Conservation (phyloP, 1,140 invertebrate genomes). For the Ruditapes philippinarum region DNA sequence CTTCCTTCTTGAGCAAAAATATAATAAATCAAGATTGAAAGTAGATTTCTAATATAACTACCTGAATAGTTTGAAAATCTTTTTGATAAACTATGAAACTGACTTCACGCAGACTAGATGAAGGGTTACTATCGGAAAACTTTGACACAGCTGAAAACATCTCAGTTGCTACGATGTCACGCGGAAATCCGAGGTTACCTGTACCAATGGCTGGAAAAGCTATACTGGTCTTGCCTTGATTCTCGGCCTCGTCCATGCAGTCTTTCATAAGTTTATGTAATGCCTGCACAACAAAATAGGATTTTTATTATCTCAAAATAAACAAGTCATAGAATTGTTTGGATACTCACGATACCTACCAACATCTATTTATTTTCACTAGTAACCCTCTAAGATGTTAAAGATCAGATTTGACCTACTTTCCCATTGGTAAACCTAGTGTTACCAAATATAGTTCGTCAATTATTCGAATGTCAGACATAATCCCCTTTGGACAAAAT, state of each 20-base stretch:
- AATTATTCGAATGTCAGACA: too few species aligned
- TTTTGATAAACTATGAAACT: not conserved
- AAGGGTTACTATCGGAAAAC: not conserved
- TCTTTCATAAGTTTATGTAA: slow-evolving; percentile 54
- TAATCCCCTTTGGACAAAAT: too few species aligned
- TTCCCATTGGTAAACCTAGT: too few species aligned
- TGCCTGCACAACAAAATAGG: slow-evolving; percentile 34
- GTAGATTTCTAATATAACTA: too few species aligned
- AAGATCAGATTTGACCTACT: too few species aligned
- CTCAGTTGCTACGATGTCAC: slow-evolving; percentile 68
- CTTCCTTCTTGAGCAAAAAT: too few species aligned
- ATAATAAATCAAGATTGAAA: too few species aligned
- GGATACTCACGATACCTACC: too few species aligned
- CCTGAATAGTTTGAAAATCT: not conserved
- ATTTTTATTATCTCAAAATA: not conserved
- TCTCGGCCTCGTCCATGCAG: not conserved
- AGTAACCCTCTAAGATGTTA: too few species aligned
- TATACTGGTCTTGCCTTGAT: slow-evolving; percentile 50
- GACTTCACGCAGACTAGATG: not conserved
- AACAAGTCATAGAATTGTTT: too few species aligned
- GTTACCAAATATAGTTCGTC: too few species aligned
- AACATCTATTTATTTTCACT: too few species aligned
- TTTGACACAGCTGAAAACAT: slow-evolving; percentile 66
- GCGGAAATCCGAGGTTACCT: slow-evolving; percentile 72
- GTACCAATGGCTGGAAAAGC: slow-evolving; percentile 78